phyloP scores from a whole-genome alignment of 2,888 invertebrate genomes.

The Gerris lacustris region DNA sequence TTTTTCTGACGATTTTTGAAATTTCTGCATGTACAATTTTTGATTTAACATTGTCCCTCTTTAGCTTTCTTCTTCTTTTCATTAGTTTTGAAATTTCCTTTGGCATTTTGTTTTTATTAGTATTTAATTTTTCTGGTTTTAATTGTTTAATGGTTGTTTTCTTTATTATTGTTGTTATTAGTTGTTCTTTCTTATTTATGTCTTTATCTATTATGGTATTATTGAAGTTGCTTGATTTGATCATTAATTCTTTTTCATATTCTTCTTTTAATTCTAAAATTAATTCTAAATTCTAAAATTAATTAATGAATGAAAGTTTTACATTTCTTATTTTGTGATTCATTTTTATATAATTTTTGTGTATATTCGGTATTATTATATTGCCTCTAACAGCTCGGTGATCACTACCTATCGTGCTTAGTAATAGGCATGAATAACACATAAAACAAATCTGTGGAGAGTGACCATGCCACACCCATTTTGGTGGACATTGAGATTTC shows the following conservation, averaged over 20 bases:
- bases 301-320: no score
- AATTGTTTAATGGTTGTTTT: neutral
- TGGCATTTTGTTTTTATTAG: slow-evolving; percentile 9
- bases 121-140: slow-evolving; percentile 7
- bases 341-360: neutral
- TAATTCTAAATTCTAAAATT: no score
- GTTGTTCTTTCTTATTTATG: neutral
- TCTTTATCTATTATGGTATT: neutral
- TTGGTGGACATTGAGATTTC: no score
- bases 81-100: slow-evolving; percentile 12
- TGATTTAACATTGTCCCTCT: no score
- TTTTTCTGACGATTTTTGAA: no score
- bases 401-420: slow-evolving; percentile 14
- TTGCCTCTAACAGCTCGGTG: slow-evolving; percentile 4
- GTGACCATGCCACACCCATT: no score
- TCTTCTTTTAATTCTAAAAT: neutral
- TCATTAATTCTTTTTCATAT: neutral
- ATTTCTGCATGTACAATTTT: no score
- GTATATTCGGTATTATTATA: neutral
- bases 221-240: neutral
- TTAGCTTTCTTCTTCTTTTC: no score
- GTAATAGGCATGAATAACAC: no score
- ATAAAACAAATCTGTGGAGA: no score
- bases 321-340: slow-evolving; percentile 5
- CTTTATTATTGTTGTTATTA: neutral